Evolutionary conservation across 2,888 invertebrate species (phyloP), one percentile per base, ranked within the genome.

Genomic region (Rotaria magnacalcarata): DNA sequence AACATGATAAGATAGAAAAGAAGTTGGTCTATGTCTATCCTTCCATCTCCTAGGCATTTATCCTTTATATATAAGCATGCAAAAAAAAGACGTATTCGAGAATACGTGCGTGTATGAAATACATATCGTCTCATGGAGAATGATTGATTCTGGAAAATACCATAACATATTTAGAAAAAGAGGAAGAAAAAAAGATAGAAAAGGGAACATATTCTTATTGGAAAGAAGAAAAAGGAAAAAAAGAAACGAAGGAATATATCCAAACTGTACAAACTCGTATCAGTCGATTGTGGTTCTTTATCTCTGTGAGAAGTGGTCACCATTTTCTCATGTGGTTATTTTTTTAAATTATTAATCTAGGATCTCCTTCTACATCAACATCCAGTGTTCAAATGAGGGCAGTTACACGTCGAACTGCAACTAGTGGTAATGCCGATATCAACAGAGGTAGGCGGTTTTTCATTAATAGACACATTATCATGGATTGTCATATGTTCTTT

Each of bases 121-220:
- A 54, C 54, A 7, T 10, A 24, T 24, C 67, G 67, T 67, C 67
- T 67, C 34, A 16, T 27, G 34, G 34, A 67, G 67, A 67, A 67
- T 67, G 67, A 67, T 67, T 19, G 67, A 67, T 67, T 67, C 34
- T 67, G 16, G 67, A 67, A 67, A 67, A 67, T 67, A 67, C 19
- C 67, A 67, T 67, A 67, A 67, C 34, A 67, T 34, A 67, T 67
- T 34, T 67, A 67, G 24, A 7, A 56, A 56, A 56, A 24, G 56
- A 56, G 67, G 34, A 67, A 41, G 67, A 19, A 52, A 50, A 7
- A 67, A 67, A 34, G 67, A 27, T 34, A 67, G 67, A 67, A 67
- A 67, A 67, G 34, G 67, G 19, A 67, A 67, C 34, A 67, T 34
- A 67, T 34, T 67, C 34, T 34, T 41, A 19, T 27, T 67, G 67